Evolutionary conservation across 2,888 invertebrate genomes (phyloP).

Genomic region (Hoplodrina blanda): DNA sequence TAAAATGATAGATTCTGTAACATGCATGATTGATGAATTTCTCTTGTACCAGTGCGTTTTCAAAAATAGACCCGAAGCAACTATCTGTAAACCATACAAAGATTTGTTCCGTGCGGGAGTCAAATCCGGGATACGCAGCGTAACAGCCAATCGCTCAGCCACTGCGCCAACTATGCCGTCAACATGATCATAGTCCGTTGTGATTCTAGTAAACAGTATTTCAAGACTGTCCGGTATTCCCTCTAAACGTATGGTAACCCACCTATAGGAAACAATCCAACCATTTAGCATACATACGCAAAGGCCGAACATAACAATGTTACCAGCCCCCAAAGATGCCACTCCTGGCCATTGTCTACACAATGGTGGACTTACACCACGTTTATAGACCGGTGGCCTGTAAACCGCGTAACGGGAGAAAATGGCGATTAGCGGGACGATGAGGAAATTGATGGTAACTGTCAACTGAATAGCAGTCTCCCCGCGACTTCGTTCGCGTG

Average conservation of each 20-base stretch:
- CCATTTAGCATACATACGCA: constrained; percentile 87
- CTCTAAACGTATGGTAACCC: constrained; percentile 68
- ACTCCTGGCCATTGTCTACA: constrained; percentile 56
- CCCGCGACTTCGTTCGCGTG: too few relatives aligned
- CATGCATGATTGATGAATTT: too few relatives aligned
- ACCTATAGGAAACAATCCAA: constrained; percentile 80
- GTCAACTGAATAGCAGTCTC: constrained; percentile 34
- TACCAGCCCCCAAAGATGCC: constrained; percentile 62
- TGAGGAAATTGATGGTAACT: constrained; percentile 38
- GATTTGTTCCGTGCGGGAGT: too few relatives aligned
- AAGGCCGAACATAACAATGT: constrained; percentile 68
- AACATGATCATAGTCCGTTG: too few relatives aligned
- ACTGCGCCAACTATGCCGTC: too few relatives aligned
- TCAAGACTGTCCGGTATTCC: constrained; percentile 52
- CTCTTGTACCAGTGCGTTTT: too few relatives aligned
- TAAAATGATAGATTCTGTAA: too few relatives aligned
- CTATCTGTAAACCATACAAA: too few relatives aligned
- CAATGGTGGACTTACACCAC: constrained; percentile 49
- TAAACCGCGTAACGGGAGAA: constrained; percentile 46
- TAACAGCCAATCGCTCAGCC: too few relatives aligned
- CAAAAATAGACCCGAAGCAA: too few relatives aligned
- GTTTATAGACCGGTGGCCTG: constrained; percentile 50
- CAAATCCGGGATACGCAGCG: too few relatives aligned
- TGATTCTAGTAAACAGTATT: not conserved
- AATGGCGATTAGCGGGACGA: constrained; percentile 49